Base-by-base conservation (phyloP, 2,888 invertebrate genomes). In the Lycocerus yunnanus region DNA sequence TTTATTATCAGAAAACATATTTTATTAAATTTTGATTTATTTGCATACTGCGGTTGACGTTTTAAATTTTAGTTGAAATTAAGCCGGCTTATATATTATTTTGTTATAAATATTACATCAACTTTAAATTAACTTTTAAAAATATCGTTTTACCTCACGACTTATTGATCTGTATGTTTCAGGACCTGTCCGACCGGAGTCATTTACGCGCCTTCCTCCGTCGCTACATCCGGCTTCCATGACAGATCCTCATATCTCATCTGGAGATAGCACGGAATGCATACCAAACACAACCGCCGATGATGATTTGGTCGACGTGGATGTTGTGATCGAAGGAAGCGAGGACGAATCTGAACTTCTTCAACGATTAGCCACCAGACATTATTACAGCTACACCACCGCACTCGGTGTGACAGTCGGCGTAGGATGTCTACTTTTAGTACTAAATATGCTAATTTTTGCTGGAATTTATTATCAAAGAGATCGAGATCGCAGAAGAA, bases 331-430 rank as follows among this genome's bases (percentile, higher is more conserved):
- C 10, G 81, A 86, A 2, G 84, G 86, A 61, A 87, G 86, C 68
- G 88, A 89, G 73, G 88, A 89, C 78, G 89, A 89, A 72, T 88
- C 88, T 10, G 89, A 90, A 79, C 83, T 90, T 9, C 84, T 90
- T 0, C 89, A 90, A 78, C 86, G 88, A 74, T 83, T 90, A 60
- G 89, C 90, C 8, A 89, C 89, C 0, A 87, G 89, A 63, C 90
- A 89, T 82, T 90, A 90, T 83, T 90, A 90, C 83, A 93, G 93
- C 82, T 93, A 94, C 83, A 93, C 93, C 2, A 93, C 94, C 61
- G 94, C 94, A 3, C 88, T 94, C 68, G 93, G 93, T 0, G 93
- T 94, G 78, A 94, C 94, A 3, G 92, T 93, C 9, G 93, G 93
- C 9, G 92, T 93, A 1, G 93, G 93, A 13, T 93, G 93, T 84